These are phyloP conservation scores for Cyclura pinguis DNA, from an alignment of 2,797 vertebrate species.

Conservation along the genomic window DNA sequence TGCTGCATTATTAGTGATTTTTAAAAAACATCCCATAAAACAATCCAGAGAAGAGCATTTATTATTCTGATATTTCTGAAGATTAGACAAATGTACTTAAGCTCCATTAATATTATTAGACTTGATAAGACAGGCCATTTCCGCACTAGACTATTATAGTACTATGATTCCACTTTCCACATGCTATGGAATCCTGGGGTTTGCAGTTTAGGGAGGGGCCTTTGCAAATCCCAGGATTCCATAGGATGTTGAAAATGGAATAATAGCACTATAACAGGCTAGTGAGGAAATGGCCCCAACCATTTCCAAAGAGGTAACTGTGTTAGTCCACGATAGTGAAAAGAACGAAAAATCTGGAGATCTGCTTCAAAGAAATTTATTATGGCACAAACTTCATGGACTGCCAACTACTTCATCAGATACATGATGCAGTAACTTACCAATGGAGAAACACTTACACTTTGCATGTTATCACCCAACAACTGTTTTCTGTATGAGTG, in stretches of 20 bases:
- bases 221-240: too few species aligned
- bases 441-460: neutral
- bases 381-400: neutral
- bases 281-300: neutral
- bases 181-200: too few species aligned
- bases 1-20: constrained; percentile 76
- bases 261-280: too few species aligned
- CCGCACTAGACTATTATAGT: too few species aligned
- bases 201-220: too few species aligned
- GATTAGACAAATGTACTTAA: constrained; percentile 27
- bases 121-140: too few species aligned
- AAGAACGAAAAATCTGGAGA: neutral
- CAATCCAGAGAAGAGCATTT: constrained; percentile 66
- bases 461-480: neutral
- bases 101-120: neutral
- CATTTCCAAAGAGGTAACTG: neutral
- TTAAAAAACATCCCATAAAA: constrained; percentile 72
- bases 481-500: neutral
- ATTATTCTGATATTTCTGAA: constrained; percentile 57
- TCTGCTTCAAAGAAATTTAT: neutral
- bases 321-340: neutral
- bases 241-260: too few species aligned
- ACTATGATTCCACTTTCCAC: too few species aligned
- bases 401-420: neutral
- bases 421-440: neutral